Evolutionary conservation across 2,888 invertebrate genomes (phyloP).

Genomic region (Furcula furcula): DNA sequence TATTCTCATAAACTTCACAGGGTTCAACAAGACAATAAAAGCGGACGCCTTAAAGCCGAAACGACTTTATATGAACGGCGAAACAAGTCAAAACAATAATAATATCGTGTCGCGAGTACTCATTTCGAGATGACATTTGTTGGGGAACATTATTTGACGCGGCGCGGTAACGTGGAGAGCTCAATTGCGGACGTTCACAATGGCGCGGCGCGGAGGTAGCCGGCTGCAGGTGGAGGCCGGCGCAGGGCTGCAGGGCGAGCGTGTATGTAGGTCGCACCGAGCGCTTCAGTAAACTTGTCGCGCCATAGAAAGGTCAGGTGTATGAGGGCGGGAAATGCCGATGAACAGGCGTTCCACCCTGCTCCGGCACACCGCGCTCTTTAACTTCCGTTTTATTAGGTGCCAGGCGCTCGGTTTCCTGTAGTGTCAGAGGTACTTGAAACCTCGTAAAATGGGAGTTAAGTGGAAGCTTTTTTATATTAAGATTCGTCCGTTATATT

Average conservation of each 20-base stretch:
- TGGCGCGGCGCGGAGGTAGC: constrained; percentile 34
- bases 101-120: constrained; percentile 53
- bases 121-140: constrained; percentile 61
- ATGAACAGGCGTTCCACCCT: constrained; percentile 59
- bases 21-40: constrained; percentile 49
- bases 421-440: constrained; percentile 41
- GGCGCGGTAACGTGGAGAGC: constrained; percentile 52
- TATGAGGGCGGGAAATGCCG: constrained; percentile 76
- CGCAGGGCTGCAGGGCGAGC: constrained; percentile 45
- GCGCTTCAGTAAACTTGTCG: constrained; percentile 77
- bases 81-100: constrained; percentile 62
- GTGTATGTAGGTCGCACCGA: constrained; percentile 73
- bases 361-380: constrained; percentile 46
- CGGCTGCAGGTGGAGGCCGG: constrained; percentile 31
- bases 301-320: constrained; percentile 78
- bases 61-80: constrained; percentile 46
- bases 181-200: constrained; percentile 64
- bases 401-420: constrained; percentile 55
- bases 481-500: too few relatives aligned
- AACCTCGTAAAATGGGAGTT: constrained; percentile 35
- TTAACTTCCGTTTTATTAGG: constrained; percentile 71
- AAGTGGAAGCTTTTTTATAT: constrained; percentile 36
- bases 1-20: constrained; percentile 48
- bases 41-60: constrained; percentile 44
- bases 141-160: constrained; percentile 59